Evolutionary conservation across 2,797 vertebrate genomes (phyloP), one percentile per base, ranked within the genome.

Genomic region (Oryzias dopingdopingensis): DNA sequence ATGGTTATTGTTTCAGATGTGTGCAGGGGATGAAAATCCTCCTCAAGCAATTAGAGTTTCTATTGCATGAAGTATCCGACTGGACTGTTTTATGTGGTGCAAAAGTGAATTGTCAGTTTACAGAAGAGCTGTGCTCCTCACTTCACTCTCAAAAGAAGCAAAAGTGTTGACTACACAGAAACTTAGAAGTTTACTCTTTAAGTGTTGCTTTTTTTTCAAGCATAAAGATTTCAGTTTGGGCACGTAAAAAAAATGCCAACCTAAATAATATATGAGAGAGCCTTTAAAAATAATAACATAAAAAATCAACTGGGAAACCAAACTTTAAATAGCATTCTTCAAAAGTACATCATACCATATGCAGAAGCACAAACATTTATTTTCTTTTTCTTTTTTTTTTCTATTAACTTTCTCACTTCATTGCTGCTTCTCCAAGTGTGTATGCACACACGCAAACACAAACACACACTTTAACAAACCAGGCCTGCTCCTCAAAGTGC

Each of bases 401-500:
- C 18, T 4, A 17, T 26, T 56, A 37, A 49, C 66, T 57, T 59
- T 67, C 41, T 56, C 56, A 42, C 32, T 45, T 64, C 57, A 29
- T 29, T 29, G 26, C 26, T 29, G 26, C 7, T 29, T 29, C 51
- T 57, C 43, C 41, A 48, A 72, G 54, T 37, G 10, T 37, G 32
- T 37, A 12, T 37, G 10, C 59, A 44, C 16, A 49, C 29, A 56
- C 49, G 53, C 57, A 46, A 42, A 60, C 43, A 57, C 49, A 41
- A 49, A 45, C 49, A 67, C 74, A 65, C 55, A 72, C 61, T 81
- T 70, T 65, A 62, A 56, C 15, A 47, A 77, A 56, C 64, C 77
- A 65, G 15, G 70, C 63, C 67, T 67, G 82, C 73, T 83, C 72
- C 73, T 71, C 70, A 82, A 76, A 85, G 84, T 70, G 81, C 74